Conservation (phyloP, 2,113 vertebrate genomes). For the Propithecus coquereli region DNA sequence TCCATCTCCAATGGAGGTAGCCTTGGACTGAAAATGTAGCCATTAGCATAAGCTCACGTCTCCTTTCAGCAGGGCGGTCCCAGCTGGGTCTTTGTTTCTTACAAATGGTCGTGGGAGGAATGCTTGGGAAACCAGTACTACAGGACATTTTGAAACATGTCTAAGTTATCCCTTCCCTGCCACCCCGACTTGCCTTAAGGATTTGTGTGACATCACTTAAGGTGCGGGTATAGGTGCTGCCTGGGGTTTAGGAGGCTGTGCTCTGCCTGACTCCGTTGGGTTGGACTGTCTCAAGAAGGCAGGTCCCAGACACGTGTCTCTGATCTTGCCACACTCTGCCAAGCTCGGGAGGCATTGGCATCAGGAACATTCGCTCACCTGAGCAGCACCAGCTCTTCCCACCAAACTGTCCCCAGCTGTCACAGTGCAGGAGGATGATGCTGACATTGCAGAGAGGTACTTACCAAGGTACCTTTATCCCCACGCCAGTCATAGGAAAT, state of each 20-base stretch:
- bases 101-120: background rate
- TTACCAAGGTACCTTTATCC: background rate
- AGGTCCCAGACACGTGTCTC: background rate
- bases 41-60: background rate
- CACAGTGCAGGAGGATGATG: rapidly evolving
- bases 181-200: background rate
- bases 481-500: background rate
- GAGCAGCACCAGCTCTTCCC: background rate
- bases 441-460: background rate
- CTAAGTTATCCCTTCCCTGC: background rate
- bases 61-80: background rate
- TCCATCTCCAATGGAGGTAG: background rate
- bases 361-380: background rate
- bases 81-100: background rate
- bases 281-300: background rate
- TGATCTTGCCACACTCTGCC: background rate
- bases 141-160: background rate
- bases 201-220: background rate
- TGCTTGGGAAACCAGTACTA: background rate
- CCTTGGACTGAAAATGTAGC: background rate
- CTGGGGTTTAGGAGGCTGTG: background rate
- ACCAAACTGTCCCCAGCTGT: no score
- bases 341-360: rapidly evolving
- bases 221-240: background rate
- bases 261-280: rapidly evolving